Evolutionary conservation across 2,797 vertebrate species (phyloP), one percentile per base, ranked within the genome.

Genomic region (Diceros bicornis): DNA sequence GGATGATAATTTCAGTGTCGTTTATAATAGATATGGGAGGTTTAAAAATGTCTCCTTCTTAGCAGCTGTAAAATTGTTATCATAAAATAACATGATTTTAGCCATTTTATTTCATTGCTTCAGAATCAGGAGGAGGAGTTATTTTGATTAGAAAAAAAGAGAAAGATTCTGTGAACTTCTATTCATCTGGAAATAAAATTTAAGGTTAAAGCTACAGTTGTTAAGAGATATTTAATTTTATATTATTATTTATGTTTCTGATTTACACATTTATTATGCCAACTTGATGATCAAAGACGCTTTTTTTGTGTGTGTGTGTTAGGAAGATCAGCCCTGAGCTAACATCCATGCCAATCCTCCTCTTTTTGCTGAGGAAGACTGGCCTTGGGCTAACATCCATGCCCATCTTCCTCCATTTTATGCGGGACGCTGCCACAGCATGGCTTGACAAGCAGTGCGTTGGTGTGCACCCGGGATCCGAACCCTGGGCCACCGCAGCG

Each of bases 21-120:
- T 94, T 97, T 98, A 89, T 97, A 98, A 98, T 96, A 96, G 94
- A 96, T 97, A 97, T 92, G 96, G 98, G 97, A 98, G 83, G 97
- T 95, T 94, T 96, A 95, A 97, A 98, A 95, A 93, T 77, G 79
- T 88, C 96, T 96, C 79, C 55, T n/a, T 96, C 78, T 92, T 96
- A 97, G 91, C 91, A 97, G 96, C 96, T 97, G 79, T 96, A 97
- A 97, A 98, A 97, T 84, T 94, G 78, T 98, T 98, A 98, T 97
- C 95, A 98, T 98, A 98, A 98, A 97, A 95, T 96, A 97, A 95
- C 91, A 85, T 95, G 77, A 97, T 96, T 97, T 97, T 97, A 96
- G 94, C 57, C 74, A 96, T 96, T 96, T 98, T 44, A 93, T 96
- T 97, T 97, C 66, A 92, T 81, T 96, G 78, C 87, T 96, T 94